Percentiles rank a stretch among this genome's conserved stretches.
phyloP scores from a whole-genome alignment of 1,140 invertebrate genomes.

The Propsilocerus akamusi region DNA sequence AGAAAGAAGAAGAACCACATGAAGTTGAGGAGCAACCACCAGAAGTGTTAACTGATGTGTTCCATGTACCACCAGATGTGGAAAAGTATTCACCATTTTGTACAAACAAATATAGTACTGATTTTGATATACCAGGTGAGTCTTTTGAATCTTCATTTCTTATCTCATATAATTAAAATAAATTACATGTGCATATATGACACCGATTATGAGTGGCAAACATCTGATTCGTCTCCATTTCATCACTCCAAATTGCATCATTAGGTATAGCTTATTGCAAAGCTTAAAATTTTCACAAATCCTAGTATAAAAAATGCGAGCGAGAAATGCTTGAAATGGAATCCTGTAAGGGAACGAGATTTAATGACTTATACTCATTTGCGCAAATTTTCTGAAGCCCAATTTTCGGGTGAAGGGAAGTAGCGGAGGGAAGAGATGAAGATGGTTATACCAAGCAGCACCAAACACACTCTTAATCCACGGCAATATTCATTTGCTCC shows the following conservation, averaged over 20 bases:
- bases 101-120: constrained; percentile 43
- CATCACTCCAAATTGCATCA: too few relatives aligned
- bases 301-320: neutral
- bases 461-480: too few relatives aligned
- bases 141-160: constrained; percentile 12
- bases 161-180: neutral
- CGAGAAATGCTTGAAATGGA: neutral
- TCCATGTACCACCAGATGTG: constrained; percentile 46
- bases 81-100: constrained; percentile 44
- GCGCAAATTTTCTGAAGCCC: too few relatives aligned
- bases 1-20: constrained; percentile 41
- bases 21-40: constrained; percentile 46
- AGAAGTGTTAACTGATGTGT: constrained; percentile 50
- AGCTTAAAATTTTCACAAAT: too few relatives aligned
- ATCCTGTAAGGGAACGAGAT: neutral
- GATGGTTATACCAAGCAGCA: too few relatives aligned
- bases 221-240: neutral
- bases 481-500: too few relatives aligned
- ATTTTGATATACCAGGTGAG: constrained; percentile 46
- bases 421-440: too few relatives aligned
- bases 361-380: neutral
- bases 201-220: neutral
- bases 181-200: neutral
- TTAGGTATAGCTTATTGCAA: too few relatives aligned
- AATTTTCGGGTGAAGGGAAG: too few relatives aligned